Evolutionary conservation across 2,113 vertebrate species (phyloP), one percentile per base, ranked within the genome.

Genomic region (Origma solitaria): DNA sequence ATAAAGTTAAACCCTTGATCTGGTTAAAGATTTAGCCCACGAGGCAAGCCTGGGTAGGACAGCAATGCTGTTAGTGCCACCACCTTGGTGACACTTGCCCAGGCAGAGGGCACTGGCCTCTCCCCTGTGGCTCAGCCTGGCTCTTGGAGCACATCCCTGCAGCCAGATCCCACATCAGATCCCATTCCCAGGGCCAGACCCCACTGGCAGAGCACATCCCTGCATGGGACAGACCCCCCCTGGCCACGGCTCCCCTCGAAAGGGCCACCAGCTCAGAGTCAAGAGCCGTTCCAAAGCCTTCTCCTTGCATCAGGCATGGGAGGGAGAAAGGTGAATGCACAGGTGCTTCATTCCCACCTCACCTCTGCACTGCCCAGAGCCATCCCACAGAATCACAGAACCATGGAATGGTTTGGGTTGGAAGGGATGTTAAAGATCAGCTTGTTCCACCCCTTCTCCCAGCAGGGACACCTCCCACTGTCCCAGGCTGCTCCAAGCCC

Each of bases 1-100:
- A 97, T 97, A 96, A 97, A 92, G 92, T 95, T 94, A 89, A 97
- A 97, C 95, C 95, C 97, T 97, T 96, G 95, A 92, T 97, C 94
- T 96, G 86, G 79, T 91, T 87, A 91, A 79, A 75, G 92, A 97
- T 92, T 93, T 90, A 89, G 72, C 81, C 79, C 86, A 73, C 33
- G 77, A 69, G 80, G 75, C 92, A 61, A 82, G 92, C 92, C 96
- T 71, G 64, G 86, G 47, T 92, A 78, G 93, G 64, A 65, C 78
- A 75, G 84, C 86, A 96, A 85, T n/a, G 51, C 81, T 72, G 77
- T 88, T 83, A 94, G 65, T 62, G 23, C 89, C 82, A 66, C 72
- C 1, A 16, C 42, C 76, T 45, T 82, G 86, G 94, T 80, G 79
- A 79, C 82, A 44, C 78, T 94, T 94, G 70, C 30, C 53, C 83